These are phyloP conservation scores for Sebastes flavidus DNA, from an alignment of 2,797 vertebrate genomes.

Conservation along the genomic window DNA sequence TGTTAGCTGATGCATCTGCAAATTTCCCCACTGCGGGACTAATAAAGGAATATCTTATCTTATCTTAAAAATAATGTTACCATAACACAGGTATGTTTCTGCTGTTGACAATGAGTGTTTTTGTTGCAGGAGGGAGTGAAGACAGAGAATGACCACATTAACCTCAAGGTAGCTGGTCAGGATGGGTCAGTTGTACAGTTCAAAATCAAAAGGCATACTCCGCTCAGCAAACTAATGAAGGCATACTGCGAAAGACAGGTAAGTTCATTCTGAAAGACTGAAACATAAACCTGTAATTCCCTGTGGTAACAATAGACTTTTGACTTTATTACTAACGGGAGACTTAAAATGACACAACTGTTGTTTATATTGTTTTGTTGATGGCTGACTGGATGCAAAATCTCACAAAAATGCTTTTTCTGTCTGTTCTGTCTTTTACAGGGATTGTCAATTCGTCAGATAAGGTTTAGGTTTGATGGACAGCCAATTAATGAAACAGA, in stretches of 20 bases:
- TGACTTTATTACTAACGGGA: background rate
- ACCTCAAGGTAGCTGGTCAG: constrained; percentile 91
- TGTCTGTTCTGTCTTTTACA: constrained; percentile 48
- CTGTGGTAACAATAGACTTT: background rate
- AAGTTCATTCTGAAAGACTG: background rate
- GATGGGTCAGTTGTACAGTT: constrained; percentile 93
- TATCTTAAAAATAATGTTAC: background rate
- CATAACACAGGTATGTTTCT: background rate
- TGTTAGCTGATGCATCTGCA: no score
- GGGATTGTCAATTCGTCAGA: constrained; percentile 92
- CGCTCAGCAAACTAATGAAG: constrained; percentile 93
- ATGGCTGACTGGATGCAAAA: background rate
- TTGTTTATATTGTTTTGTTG: background rate
- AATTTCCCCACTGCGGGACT: no score
- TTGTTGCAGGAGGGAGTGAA: constrained; percentile 88
- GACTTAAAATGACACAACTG: background rate
- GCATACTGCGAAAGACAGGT: constrained; percentile 94
- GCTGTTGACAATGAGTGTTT: constrained; percentile 8
- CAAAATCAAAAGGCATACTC: constrained; percentile 92
- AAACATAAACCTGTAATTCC: background rate
- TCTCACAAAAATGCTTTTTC: background rate
- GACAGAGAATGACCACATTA: constrained; percentile 92
- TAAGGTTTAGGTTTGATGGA: constrained; percentile 93
- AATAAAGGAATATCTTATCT: no score
- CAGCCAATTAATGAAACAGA: constrained; percentile 92